Evolutionary conservation across 2,888 invertebrate genomes (phyloP), one percentile per base, ranked within the genome.

Genomic region (Acronicta alni): DNA sequence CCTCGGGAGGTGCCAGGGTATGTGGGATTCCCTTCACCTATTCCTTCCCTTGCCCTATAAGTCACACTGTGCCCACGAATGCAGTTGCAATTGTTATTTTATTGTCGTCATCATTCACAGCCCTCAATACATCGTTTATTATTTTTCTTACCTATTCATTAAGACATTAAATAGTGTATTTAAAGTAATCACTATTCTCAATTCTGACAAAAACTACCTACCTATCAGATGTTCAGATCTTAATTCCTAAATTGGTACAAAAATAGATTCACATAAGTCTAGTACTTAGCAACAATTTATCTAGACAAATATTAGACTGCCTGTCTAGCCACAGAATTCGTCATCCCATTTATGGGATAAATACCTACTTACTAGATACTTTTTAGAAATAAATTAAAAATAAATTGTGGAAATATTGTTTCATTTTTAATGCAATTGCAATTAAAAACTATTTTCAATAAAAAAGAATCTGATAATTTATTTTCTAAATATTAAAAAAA

Each of bases 261-360:
- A 70, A 63, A 70, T 66, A 70, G 55, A 0, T 1, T 12, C 10
- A 49, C 20, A 56, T 37, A n/a, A 35, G 23, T 39, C 32, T 48
- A 44, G 38, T 52, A 49, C 35, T 48, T 48, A 17, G 14, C 8
- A 12, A 35, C 20, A 15, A 44, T 44, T 32, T 6, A 51, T 16
- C 30, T 37, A 69, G 57, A 69, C 56, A 18, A 37, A 44, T 26
- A 46, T 12, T 16, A 44, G 35, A 30, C 35, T 16, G 3, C 3
- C n/a, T 26, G 14, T 38, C 26, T 17, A 17, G 48, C 17, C 32
- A 69, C n/a, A 16, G 35, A 4, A 49, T 53, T 35, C 37, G 47
- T 48, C 46, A 51, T 16, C 20, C 16, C 18, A n/a, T 26, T 35
- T 20, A 38, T n/a, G 15, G n/a, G 0, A 7, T 12, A 26, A 16